Percentiles rank a stretch among this genome's conserved stretches.
Evolutionary conservation across 2,888 invertebrate species (phyloP).

Genomic region (Morpho deidamia): DNA sequence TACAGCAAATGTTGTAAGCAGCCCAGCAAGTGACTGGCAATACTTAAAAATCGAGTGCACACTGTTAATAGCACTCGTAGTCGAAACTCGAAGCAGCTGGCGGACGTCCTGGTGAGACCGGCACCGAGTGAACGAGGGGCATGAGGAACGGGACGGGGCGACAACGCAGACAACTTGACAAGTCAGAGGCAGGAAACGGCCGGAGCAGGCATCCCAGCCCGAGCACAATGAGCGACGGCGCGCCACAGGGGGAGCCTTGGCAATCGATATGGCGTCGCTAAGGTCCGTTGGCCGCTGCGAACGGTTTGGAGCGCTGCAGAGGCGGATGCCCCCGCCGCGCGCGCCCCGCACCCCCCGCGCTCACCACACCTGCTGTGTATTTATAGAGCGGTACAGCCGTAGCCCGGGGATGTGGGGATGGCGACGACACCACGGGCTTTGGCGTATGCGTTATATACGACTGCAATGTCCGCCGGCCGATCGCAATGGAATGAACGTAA

Average conservation of each 20-base stretch:
- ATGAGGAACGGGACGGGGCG: constrained; percentile 36
- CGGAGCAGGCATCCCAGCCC: constrained; percentile 72
- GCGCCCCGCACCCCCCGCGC: constrained; percentile 47
- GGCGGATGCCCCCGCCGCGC: constrained; percentile 67
- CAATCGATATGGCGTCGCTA: constrained; percentile 79
- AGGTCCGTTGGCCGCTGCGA: constrained; percentile 77
- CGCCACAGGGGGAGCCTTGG: constrained; percentile 77
- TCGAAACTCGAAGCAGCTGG: constrained; percentile 49
- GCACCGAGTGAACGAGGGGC: constrained; percentile 34
- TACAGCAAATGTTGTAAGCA: no score
- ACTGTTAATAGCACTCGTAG: constrained; percentile 37
- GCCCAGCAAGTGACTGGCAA: constrained; percentile 6
- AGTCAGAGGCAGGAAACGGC: constrained; percentile 68
- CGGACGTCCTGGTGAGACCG: constrained; percentile 53
- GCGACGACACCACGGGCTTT: constrained; percentile 45
- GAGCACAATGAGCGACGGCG: constrained; percentile 72
- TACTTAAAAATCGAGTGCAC: constrained; percentile 21
- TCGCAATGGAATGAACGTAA: constrained; percentile 47
- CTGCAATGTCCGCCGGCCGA: constrained; percentile 38
- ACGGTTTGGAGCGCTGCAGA: constrained; percentile 73
- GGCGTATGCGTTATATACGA: constrained; percentile 25
- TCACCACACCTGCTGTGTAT: constrained; percentile 75
- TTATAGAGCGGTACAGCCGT: constrained; percentile 68
- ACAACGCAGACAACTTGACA: constrained; percentile 52
- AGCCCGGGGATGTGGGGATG: constrained; percentile 72